phyloP scores from a whole-genome alignment of 2,113 vertebrate genomes.

The Anguilla rostrata region DNA sequence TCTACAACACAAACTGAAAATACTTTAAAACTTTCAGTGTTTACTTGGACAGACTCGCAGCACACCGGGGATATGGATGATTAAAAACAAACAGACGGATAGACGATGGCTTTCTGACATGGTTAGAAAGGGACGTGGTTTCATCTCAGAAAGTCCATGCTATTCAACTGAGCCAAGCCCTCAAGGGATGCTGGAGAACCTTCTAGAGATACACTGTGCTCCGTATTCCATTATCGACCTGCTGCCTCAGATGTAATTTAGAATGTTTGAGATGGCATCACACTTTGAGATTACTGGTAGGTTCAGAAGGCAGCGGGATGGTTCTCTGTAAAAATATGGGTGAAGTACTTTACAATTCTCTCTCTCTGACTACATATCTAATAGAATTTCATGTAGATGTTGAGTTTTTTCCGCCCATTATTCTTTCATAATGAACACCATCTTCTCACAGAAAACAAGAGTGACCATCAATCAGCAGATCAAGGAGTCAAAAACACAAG shows the following conservation, averaged over 20 bases:
- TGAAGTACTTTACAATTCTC: neutral
- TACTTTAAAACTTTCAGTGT: neutral
- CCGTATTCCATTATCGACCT: neutral
- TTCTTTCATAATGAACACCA: too few relatives aligned
- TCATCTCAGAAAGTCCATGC: too few relatives aligned
- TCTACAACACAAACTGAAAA: neutral
- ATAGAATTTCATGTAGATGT: too few relatives aligned
- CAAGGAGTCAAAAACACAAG: too few relatives aligned
- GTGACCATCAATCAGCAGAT: too few relatives aligned
- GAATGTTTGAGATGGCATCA: neutral
- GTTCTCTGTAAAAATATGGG: too few relatives aligned
- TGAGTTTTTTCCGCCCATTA: too few relatives aligned
- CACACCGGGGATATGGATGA: neutral
- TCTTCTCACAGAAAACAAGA: too few relatives aligned
- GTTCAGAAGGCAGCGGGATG: neutral
- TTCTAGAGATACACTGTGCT: neutral
- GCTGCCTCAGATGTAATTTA: neutral
- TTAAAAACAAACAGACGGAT: neutral
- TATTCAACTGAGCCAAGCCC: neutral
- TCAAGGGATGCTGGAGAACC: neutral
- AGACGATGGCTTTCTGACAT: too few relatives aligned
- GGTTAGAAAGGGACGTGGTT: too few relatives aligned
- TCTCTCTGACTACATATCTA: neutral
- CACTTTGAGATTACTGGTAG: neutral
- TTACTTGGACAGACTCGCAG: neutral